These are phyloP conservation scores for Octonoba sinensis DNA, from an alignment of 2,888 invertebrate species.

Conservation along the genomic window DNA sequence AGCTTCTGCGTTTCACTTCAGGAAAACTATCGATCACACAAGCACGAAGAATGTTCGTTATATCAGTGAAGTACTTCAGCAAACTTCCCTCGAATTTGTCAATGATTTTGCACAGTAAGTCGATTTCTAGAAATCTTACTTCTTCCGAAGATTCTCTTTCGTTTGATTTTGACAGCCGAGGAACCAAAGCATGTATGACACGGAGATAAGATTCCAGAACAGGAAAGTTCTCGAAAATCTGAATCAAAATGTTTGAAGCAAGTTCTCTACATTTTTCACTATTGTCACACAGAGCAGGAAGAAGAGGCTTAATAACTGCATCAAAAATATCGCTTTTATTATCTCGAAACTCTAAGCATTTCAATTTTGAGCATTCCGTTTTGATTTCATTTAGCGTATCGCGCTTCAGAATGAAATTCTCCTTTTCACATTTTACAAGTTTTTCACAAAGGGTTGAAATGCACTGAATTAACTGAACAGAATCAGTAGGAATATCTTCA, in stretches of 20 bases:
- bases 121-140: conserved; percentile 80
- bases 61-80: conserved; percentile 81
- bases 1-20: conserved; percentile 84
- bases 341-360: neutral
- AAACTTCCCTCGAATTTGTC: conserved; percentile 77
- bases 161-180: conserved; percentile 84
- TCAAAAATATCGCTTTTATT: neutral
- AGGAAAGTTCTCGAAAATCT: neutral
- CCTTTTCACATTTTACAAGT: neutral
- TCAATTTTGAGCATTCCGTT: neutral
- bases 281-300: conserved; percentile 12
- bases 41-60: conserved; percentile 80
- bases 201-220: conserved; percentile 79
- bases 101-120: conserved; percentile 79
- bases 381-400: conserved; percentile 20
- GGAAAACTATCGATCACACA: conserved; percentile 84
- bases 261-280: conserved; percentile 58
- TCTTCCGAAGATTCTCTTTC: conserved; percentile 83
- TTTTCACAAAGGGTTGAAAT: conserved; percentile 9
- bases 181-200: conserved; percentile 81
- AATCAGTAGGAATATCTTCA: too few species aligned
- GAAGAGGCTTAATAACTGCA: conserved; percentile 8
- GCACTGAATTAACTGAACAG: too few species aligned
- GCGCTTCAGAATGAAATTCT: conserved; percentile 17
- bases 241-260: conserved; percentile 21